Evolutionary conservation across 92 coral and sea anemone species (phyloP).

Genomic region (Umimayanthus kanabou): DNA sequence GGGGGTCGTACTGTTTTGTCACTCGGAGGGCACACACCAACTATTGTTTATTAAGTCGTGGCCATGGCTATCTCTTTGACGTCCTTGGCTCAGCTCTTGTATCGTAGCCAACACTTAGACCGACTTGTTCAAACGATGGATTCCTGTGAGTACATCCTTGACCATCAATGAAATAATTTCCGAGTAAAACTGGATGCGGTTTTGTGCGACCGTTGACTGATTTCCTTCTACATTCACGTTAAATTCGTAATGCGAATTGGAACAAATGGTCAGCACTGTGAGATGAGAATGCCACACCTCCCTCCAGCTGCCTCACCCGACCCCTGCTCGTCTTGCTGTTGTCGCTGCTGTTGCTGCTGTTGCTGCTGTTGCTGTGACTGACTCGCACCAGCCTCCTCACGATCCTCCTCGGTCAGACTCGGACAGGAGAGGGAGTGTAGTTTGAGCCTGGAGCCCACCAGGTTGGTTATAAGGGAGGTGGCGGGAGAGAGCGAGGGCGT

Average conservation of each 20-base stretch:
- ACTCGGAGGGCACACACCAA: no score
- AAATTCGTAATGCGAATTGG: not conserved
- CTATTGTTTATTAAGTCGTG: no score
- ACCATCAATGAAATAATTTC: not conserved
- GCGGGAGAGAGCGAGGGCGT: slow-evolving; percentile 99
- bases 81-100: no score
- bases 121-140: no score
- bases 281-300: slow-evolving; percentile 26
- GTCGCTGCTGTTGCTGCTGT: slow-evolving; percentile 16
- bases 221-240: not conserved
- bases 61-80: no score
- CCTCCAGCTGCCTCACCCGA: slow-evolving; percentile 7
- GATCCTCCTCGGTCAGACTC: slow-evolving; percentile 82
- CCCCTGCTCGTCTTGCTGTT: slow-evolving; percentile 12
- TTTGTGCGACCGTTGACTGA: no score
- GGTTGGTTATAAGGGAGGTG: slow-evolving; percentile 85
- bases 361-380: slow-evolving; percentile 7
- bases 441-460: slow-evolving; percentile 79
- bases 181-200: not conserved
- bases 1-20: no score
- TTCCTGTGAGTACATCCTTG: no score
- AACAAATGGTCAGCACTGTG: slow-evolving; percentile 26
- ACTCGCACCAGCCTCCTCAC: slow-evolving; percentile 59
- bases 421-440: slow-evolving; percentile 86
- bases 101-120: no score